Conservation (phyloP, 2,797 vertebrate genomes). For the Sandelia bainsii region DNA sequence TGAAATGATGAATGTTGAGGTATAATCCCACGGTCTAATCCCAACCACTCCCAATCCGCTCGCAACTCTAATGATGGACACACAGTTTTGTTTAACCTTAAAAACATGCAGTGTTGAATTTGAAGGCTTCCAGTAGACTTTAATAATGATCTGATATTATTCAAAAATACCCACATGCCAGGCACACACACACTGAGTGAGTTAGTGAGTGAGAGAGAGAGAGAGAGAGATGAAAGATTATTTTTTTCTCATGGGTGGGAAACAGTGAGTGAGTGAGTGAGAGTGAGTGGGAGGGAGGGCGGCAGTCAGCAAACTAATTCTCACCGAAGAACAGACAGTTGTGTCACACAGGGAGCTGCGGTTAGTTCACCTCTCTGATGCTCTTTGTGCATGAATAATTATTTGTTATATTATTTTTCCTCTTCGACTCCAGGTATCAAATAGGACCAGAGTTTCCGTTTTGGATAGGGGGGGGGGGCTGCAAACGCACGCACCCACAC, state of each 20-base stretch:
- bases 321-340: constrained; percentile 71
- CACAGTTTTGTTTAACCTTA: constrained; percentile 20
- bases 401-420: neutral
- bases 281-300: constrained; percentile 73
- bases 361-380: constrained; percentile 57
- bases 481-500: constrained; percentile 57
- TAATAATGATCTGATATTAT: constrained; percentile 63
- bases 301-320: constrained; percentile 81
- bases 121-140: constrained; percentile 38
- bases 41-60: constrained; percentile 72
- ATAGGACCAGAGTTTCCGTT: constrained; percentile 59
- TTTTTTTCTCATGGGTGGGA: constrained; percentile 79
- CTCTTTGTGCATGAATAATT: constrained; percentile 25
- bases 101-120: constrained; percentile 9
- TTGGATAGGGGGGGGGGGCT: constrained; percentile 59
- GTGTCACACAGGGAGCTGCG: constrained; percentile 65
- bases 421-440: constrained; percentile 37
- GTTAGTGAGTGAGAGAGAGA: constrained; percentile 44
- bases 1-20: constrained; percentile 78
- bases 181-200: constrained; percentile 25
- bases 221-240: constrained; percentile 72
- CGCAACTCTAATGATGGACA: constrained; percentile 29
- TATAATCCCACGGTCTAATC: constrained; percentile 82
- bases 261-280: constrained; percentile 65
- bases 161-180: constrained; percentile 70